phyloP scores from a whole-genome alignment of 1,140 invertebrate genomes.

The Pogonomyrmex barbatus region DNA sequence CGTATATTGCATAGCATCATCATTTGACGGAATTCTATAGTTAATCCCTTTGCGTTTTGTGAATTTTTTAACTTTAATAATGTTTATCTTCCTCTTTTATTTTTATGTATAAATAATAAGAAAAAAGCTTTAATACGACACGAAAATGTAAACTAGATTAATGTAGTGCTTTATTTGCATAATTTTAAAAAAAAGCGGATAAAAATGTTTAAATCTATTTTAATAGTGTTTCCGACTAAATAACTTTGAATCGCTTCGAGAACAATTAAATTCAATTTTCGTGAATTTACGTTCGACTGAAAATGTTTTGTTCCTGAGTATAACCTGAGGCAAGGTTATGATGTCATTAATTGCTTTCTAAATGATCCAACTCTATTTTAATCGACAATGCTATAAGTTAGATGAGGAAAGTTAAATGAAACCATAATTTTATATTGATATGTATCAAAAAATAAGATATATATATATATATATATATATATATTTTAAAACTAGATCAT shows the following conservation, averaged over 20 bases:
- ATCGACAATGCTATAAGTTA: slow-evolving; percentile 6
- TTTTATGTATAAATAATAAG: background rate
- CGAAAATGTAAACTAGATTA: background rate
- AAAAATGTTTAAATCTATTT: background rate
- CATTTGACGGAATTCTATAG: slow-evolving; percentile 23
- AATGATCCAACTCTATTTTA: background rate
- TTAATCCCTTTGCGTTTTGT: slow-evolving; percentile 21
- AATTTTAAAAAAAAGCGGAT: background rate
- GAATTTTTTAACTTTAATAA: background rate
- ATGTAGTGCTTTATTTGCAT: background rate
- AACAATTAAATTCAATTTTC: slow-evolving; percentile 15
- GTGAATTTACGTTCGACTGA: background rate
- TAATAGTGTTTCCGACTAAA: background rate
- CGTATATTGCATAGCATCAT: background rate
- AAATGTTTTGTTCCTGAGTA: slow-evolving; percentile 10
- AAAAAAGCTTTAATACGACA: background rate
- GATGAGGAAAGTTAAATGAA: slow-evolving; percentile 26
- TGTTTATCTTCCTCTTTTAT: background rate
- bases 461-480: background rate
- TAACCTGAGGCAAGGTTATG: background rate
- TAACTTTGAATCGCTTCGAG: background rate
- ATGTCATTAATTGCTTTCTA: slow-evolving; percentile 28
- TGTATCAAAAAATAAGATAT: background rate
- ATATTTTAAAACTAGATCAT: background rate
- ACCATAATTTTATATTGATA: background rate